A percentile compares a stretch with the other conserved stretches of the same genome.
These are phyloP conservation scores for Gymnoscopelus braueri DNA, from an alignment of 2,797 vertebrate genomes.

Conservation along the genomic window DNA sequence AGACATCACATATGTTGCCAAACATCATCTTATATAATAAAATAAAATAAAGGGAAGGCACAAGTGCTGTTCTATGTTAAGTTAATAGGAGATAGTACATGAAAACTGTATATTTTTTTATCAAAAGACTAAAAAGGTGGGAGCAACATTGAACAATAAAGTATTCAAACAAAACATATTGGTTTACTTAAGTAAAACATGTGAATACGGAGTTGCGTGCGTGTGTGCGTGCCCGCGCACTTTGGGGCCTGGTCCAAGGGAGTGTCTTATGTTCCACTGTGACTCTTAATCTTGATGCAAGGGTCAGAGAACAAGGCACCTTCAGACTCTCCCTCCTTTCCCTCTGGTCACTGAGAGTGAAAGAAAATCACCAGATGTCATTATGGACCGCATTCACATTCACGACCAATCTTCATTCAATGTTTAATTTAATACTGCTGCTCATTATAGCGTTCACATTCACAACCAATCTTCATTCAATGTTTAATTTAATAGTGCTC, in stretches of 20 bases:
- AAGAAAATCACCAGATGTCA: constrained; percentile 15
- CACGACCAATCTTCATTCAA: constrained; percentile 17
- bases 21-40: too few species aligned
- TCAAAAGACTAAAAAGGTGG: too few species aligned
- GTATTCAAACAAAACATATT: too few species aligned
- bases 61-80: too few species aligned
- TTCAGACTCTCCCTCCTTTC: neutral
- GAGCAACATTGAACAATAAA: too few species aligned
- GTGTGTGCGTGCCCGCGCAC: too few species aligned
- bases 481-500: constrained; percentile 30
- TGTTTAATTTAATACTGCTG: constrained; percentile 30
- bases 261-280: constrained; percentile 5
- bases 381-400: neutral
- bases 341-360: neutral
- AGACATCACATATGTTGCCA: too few species aligned
- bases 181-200: too few species aligned
- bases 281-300: constrained; percentile 1
- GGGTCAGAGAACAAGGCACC: constrained; percentile 6
- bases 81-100: too few species aligned
- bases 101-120: too few species aligned
- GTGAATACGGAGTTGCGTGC: too few species aligned
- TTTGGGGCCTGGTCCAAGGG: neutral
- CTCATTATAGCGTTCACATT: neutral
- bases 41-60: too few species aligned
- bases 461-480: constrained; percentile 19